Evolutionary conservation across 2,888 invertebrate genomes (phyloP), one percentile per base, ranked within the genome.

Genomic region (Sesamia inferens): DNA sequence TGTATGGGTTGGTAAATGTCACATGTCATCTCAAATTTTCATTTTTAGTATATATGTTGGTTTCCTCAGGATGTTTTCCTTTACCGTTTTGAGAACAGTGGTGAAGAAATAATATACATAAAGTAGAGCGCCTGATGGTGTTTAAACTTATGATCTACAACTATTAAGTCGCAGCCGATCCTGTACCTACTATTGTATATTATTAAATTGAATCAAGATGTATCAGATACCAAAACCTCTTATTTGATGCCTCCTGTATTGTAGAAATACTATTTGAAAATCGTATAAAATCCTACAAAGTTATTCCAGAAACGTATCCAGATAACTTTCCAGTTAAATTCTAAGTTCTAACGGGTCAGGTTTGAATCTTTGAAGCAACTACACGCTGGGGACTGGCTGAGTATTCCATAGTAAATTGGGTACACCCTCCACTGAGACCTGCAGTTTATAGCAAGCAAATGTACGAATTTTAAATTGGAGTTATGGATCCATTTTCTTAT

Each of bases 341-440:
- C 70, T 61, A 68, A 79, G 71, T 69, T 69, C 72, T 82, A 79
- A 73, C 76, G 65, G 68, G 74, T 70, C 68, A 71, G 81, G 72
- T 81, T 76, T 87, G 85, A 88, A 89, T 88, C 85, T 85, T 88
- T 85, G 81, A 87, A 83, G 71, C 77, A 84, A 87, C 65, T 83
- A 74, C 78, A 82, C 88, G 39, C 84, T 47, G 1, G 84, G 84
- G 88, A 82, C 62, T 42, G 42, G 57, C 69, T 76, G 86, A 85
- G 87, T 89, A 90, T 89, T 90, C 87, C 79, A 80, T 77, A 84
- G 84, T 85, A 88, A 89, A 90, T 89, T 89, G 85, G 86, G 87
- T 87, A 88, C 88, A 82, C 85, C 81, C 78, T 76, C 81, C 79
- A 84, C 83, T 82, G 85, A 75, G 81, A 81, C 75, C 61, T 70